These are phyloP conservation scores for Papilio protenor DNA, from an alignment of 2,888 invertebrate genomes.

Conservation along the genomic window DNA sequence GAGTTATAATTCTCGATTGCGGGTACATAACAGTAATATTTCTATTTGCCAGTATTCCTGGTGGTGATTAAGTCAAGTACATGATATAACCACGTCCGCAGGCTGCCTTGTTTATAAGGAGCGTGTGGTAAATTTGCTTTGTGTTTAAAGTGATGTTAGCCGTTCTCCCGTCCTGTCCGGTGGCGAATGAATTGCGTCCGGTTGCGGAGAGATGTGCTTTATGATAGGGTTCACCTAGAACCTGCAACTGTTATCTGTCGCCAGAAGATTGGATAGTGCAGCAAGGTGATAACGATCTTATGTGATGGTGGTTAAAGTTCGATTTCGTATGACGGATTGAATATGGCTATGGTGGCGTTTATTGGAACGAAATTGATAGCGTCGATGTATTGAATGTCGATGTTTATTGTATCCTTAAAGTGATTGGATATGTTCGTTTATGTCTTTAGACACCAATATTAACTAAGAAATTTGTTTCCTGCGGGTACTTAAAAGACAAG, in stretches of 20 bases:
- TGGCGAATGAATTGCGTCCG: constrained; percentile 54
- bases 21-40: no score
- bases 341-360: constrained; percentile 11
- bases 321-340: neutral
- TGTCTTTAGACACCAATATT: neutral
- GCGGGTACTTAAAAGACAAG: neutral
- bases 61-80: neutral
- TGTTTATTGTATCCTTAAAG: constrained; percentile 36
- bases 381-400: constrained; percentile 28
- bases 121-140: constrained; percentile 53
- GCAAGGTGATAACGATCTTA: constrained; percentile 4
- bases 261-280: constrained; percentile 1
- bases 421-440: constrained; percentile 16
- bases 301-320: neutral
- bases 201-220: constrained; percentile 44
- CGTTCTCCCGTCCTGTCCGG: constrained; percentile 48
- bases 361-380: constrained; percentile 34
- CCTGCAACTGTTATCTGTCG: constrained; percentile 33
- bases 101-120: constrained; percentile 23
- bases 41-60: neutral
- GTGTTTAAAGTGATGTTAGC: constrained; percentile 52
- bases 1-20: no score
- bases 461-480: neutral
- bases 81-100: constrained; percentile 19
- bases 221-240: constrained; percentile 41